Base-by-base conservation (phyloP, 2,888 invertebrate species). In the Eurytoma californica region DNA sequence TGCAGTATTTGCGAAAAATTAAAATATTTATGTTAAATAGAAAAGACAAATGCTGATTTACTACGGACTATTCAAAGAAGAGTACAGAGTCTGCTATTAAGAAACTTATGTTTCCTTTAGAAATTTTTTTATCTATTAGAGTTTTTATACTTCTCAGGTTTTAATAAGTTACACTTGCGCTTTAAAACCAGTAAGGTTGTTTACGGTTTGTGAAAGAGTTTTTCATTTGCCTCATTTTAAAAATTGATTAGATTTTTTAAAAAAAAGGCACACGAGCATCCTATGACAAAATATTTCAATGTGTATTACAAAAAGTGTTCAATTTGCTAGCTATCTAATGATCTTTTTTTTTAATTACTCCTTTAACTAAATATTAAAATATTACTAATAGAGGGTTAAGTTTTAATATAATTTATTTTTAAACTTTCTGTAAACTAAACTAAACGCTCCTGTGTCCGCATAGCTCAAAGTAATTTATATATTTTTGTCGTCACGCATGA, bases 361-460 rank as follows among this genome's bases (percentile, higher is more conserved):
- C 28, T 70, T 49, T 60, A 9, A 47, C 53, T 63, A 73, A 60
- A 60, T 20, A 60, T 49, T 2, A 39, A 16, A 47, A 14, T 12
- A 66, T 69, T 20, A 65, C 72, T 77, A 77, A 77, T 72, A 13
- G 72, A 77, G 70, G 72, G 77, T 70, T 77, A 77, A 77, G 58
- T 66, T 66, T 47, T 72, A 49, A 72, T 60, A 72, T 58, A 66
- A 65, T 16, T 28, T 67, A 13, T 65, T 61, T 68, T 74, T 53
- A 69, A 69, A 76, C 16, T 77, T 57, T 30, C 47, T 39, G 4
- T 39, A 39, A 39, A 24, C 39, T 7, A 39, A 39, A 39, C 4
- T 70, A 66, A 65, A 72, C 18, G n/a, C 24, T 63, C 30, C 57
- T 74, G 66, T 20, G 58, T 77, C 65, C 51, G 55, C 58, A 51